Base-by-base conservation (phyloP, 1,140 invertebrate species). In the Monochamus saltuarius region DNA sequence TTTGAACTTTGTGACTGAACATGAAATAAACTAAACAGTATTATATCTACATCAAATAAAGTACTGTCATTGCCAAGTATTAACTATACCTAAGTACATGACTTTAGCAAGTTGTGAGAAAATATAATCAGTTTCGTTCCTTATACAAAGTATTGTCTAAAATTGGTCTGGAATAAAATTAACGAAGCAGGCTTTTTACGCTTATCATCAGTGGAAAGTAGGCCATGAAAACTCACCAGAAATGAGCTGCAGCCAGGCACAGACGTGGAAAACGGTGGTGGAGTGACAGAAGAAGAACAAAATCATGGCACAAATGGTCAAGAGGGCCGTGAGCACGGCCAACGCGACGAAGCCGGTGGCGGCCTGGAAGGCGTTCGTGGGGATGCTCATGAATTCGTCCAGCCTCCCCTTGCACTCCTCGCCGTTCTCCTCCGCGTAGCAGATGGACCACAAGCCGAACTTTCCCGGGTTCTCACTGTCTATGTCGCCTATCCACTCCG, bases 211-310 rank as follows among this genome's bases (percentile, higher is more conserved):
- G 2, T 6, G 22, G 6, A 29, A 29, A 3, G 2, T 29, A 6
- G 2, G 22, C 22, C 22, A 6, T 6, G 2, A 37, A 54, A 22
- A 59, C 58, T 60, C 79, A 98, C 96, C 94, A 78, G 94, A 95
- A 66, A 96, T 80, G 8, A 95, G 80, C 79, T 98, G 95, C 79
- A 97, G 84, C 91, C 92, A 95, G 34, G 89, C 95, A 74, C 93
- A 97, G 52, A 97, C 85, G 72, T 92, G 88, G 75, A 95, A 97
- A 9, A 97, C 94, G 8, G 90, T 94, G 2, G 91, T 93, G n/a
- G 92, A 89, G 69, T 91, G 91, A 75, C 94, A 90, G 77, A 98
- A 95, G 79, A 97, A 92, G 79, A 98, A 96, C 64, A 98, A 85
- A 17, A 97, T 80, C 84, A 98, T 89, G 45, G 89, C 86, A 74